Base-by-base conservation (phyloP, 1,140 invertebrate genomes). In the Mercenaria mercenaria region DNA sequence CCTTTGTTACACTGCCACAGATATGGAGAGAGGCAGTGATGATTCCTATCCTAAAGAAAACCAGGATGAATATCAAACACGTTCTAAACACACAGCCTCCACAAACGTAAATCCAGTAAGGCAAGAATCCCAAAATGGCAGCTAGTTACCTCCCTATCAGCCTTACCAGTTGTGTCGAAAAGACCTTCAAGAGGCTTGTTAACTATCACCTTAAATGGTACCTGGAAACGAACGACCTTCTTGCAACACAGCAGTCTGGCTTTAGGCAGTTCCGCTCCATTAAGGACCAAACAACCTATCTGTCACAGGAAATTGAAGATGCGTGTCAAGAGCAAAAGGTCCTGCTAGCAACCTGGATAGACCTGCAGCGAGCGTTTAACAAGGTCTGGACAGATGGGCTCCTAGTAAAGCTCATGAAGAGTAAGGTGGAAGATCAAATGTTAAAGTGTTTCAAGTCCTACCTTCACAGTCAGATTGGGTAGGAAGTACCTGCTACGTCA, bases 381-480 rank as follows among this genome's bases (percentile, higher is more conserved):
- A n/a, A n/a, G n/a, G n/a, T n/a, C n/a, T n/a, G n/a, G n/a, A n/a
- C n/a, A n/a, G n/a, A n/a, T n/a, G n/a, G n/a, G n/a, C n/a, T n/a
- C n/a, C n/a, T n/a, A n/a, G n/a, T n/a, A n/a, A 81, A 81, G 56
- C 32, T 81, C 6, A 10, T 56, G 37, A 39, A 37, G 37, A 72
- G 41, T 72, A 37, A 37, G 13, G n/a, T 72, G 1, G 37, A 1
- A 37, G 79, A 34, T 0, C 23, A 26, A n/a, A 81, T 81, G 79
- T 41, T 37, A 10, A n/a, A n/a, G n/a, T n/a, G n/a, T n/a, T n/a
- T n/a, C 50, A 81, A 61, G 34, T 81, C 79, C 1, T 81, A 61
- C 61, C 79, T 81, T 52, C 2, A 59, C 52, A 61, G 79, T 56
- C n/a, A n/a, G n/a, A n/a, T n/a, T n/a, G n/a, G n/a, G n/a, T n/a